phyloP scores from a whole-genome alignment of 2,888 invertebrate species.

The Lycia hirtaria region DNA sequence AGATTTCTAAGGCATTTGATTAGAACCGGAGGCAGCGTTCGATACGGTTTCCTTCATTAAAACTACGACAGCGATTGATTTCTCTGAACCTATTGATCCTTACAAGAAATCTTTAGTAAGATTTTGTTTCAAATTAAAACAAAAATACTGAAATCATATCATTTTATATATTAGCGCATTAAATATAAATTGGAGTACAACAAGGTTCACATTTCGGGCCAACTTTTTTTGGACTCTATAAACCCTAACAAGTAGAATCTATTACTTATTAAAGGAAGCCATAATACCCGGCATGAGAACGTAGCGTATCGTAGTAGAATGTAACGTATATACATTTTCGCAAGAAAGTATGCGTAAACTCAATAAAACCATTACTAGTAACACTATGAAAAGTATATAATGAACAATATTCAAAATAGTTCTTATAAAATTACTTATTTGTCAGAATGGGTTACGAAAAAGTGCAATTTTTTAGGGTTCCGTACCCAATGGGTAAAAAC shows the following conservation, averaged over 20 bases:
- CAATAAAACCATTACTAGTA: too few relatives aligned
- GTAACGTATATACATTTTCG: too few relatives aligned
- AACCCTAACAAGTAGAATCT: background rate
- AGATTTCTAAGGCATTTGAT: slow-evolving; percentile 32
- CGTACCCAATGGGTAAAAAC: too few relatives aligned
- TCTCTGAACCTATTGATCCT: slow-evolving; percentile 10
- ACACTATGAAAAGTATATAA: too few relatives aligned
- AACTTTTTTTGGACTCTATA: slow-evolving; percentile 2
- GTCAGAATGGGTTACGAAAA: too few relatives aligned
- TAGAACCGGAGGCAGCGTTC: slow-evolving; percentile 32
- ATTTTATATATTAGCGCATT: slow-evolving; percentile 6
- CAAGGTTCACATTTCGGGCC: slow-evolving; percentile 25
- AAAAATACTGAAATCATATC: background rate
- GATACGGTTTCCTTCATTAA: slow-evolving; percentile 33
- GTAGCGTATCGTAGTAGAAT: too few relatives aligned
- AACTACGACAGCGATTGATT: slow-evolving; percentile 15
- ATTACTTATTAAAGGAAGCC: too few relatives aligned
- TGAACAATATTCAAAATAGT: too few relatives aligned
- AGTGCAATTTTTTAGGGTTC: too few relatives aligned
- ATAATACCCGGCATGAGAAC: too few relatives aligned
- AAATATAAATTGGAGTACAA: slow-evolving; percentile 17
- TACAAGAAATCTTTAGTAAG: slow-evolving; percentile 22
- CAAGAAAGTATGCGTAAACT: too few relatives aligned
- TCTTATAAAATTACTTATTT: too few relatives aligned
- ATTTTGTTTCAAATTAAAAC: background rate